phyloP scores from a whole-genome alignment of 2,113 vertebrate species.

The Colinus virginianus region DNA sequence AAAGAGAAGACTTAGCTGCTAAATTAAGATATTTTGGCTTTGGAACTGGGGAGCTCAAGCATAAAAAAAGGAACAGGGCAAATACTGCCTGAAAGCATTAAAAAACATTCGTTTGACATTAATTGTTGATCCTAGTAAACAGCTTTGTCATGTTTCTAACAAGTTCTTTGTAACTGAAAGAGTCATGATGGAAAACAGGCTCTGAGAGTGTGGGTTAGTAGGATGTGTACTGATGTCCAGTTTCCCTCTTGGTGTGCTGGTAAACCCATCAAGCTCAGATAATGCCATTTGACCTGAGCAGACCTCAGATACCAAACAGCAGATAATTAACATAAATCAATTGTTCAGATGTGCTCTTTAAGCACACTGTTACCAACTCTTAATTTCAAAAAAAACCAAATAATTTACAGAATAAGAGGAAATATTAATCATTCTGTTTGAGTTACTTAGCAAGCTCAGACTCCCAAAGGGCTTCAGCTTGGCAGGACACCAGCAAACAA shows the following conservation, averaged over 20 bases:
- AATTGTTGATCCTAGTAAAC: not conserved
- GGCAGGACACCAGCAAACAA: not conserved
- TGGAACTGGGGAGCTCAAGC: not conserved
- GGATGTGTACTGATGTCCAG: not conserved
- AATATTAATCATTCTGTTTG: not conserved
- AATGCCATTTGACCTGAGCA: fast-evolving
- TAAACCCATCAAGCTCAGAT: not conserved
- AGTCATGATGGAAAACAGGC: not conserved
- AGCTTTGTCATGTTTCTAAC: not conserved
- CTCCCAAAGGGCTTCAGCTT: conserved; percentile 15
- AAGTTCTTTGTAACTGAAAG: not conserved
- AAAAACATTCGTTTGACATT: fast-evolving
- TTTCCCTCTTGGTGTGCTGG: not conserved
- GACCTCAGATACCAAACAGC: not conserved
- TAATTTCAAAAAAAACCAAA: not conserved
- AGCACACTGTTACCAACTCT: not conserved
- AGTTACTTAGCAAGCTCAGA: not conserved
- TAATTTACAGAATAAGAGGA: not conserved
- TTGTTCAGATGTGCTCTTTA: not conserved
- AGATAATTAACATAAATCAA: not conserved
- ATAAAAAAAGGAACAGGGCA: not conserved
- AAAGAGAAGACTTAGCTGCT: not conserved
- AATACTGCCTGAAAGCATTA: not conserved
- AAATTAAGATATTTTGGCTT: not conserved
- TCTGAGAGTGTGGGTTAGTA: not conserved